Evolutionary conservation across 2,113 vertebrate species (phyloP), one percentile per base, ranked within the genome.

Genomic region (Poeciliopsis occidentalis): DNA sequence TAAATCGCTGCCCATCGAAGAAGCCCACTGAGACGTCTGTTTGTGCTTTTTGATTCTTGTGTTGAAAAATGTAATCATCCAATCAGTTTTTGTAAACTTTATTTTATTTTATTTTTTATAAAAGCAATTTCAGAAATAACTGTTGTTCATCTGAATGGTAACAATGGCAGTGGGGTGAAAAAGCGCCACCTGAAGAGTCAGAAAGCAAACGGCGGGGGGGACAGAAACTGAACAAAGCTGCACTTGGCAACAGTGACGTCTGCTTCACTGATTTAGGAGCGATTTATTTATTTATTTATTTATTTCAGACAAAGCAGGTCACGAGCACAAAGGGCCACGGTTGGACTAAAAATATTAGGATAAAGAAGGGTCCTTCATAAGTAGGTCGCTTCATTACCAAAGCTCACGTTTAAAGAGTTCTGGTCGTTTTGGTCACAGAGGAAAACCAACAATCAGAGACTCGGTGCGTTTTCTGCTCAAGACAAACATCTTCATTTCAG

Each of bases 1-100:
- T 83, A 83, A 83, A 91, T 84, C 62, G 47, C 85, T 81, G 79
- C 79, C 83, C 83, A 85, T 88, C 81, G 88, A 89, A 88, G 82
- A 82, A 60, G 84, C 78, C 87, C 69, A 73, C 66, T 63, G 84
- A 85, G 85, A 85, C 26, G 1, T 65, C 63, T 51, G 69, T 69
- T 44, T 54, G 19, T 54, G 27, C 1, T 65, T 34, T 64, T 29
- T 60, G 34, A 67, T 57, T 4, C 70, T 44, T 60, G 41, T 78
- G 31, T 34, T 61, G 17, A 39, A 80, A 29, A 74, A 71, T 57
- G 1, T 62, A 19, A 30, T 60, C 44, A 37, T 57, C 24, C 51
- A 57, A 47, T 47, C 44, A 47, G 44, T 19, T 57, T 57, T 57
- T 57, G n/a, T 17, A 1, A 1, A 37, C 10, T 37, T 37, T 24